Evolutionary conservation across 2,113 vertebrate species (phyloP), one percentile per base, ranked within the genome.

Genomic region (Lophura nycthemera): DNA sequence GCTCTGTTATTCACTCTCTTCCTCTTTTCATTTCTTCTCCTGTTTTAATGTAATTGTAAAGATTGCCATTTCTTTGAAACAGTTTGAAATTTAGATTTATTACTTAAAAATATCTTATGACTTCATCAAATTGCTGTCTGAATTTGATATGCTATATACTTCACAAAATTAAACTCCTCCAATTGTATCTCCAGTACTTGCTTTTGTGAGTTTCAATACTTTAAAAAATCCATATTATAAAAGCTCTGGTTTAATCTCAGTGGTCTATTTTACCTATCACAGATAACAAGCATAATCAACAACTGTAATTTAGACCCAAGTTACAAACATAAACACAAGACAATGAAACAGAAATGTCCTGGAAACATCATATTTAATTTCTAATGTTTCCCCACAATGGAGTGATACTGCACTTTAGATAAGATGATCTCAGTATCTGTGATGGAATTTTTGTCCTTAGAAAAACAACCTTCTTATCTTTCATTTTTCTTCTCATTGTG

Each of bases 1-100:
- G 90, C 90, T 90, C 88, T 96, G 64, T 83, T 95, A 91, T 89
- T 94, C 83, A 73, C 32, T 50, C 83, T 94, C 92, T 92, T 95
- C 72, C 29, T 93, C 47, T 92, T 96, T 88, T 87, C 24, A n/a
- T 86, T 88, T 95, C 65, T 86, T 85, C 45, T 79, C 12, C 32
- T 87, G 86, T 87, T 72, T 92, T 94, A 96, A 83, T 94, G 24
- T 88, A 78, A 88, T 64, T 93, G 42, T 86, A 66, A 42, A 72
- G 20, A 92, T 45, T 36, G 47, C 38, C 78, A 29, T 90, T 93
- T 86, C 67, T 96, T 94, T 85, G 67, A 94, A 92, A 79, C 18
- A 74, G 56, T 77, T 89, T 69, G 67, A 54, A 83, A 69, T 94
- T 94, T 80, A 71, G 64, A 90, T 57, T 71, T 88, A 12, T 88